Evolutionary conservation across 2,113 vertebrate species (phyloP).

Genomic region (Agapornis roseicollis): DNA sequence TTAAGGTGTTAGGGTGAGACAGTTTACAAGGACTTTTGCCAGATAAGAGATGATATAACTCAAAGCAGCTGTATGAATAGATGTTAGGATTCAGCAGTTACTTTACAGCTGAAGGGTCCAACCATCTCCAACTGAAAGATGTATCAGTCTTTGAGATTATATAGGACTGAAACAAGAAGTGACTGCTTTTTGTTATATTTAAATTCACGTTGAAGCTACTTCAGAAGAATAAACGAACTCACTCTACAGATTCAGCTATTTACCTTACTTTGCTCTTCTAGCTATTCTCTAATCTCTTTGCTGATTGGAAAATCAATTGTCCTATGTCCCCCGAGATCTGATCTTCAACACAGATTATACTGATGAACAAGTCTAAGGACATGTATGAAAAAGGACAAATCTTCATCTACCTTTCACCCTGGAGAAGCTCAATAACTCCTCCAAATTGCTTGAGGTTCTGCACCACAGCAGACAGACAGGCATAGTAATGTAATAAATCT

Average conservation of each 20-base stretch:
- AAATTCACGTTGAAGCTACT: slow-evolving; percentile 47
- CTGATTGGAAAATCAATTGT: slow-evolving; percentile 24
- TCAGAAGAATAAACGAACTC: slow-evolving; percentile 16
- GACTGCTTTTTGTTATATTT: slow-evolving; percentile 6
- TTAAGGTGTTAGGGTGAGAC: not conserved
- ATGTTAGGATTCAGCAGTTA: not conserved
- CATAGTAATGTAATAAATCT: not conserved
- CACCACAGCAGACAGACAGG: not conserved
- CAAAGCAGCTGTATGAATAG: slow-evolving; percentile 5
- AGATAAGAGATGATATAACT: not conserved
- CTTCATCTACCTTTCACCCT: not conserved
- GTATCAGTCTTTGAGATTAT: slow-evolving; percentile 1
- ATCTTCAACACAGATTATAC: not conserved
- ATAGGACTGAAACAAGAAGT: slow-evolving; percentile 24
- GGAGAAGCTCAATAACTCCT: not conserved
- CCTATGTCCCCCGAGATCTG: not conserved
- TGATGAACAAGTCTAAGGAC: not conserved
- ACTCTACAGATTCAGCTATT: slow-evolving; percentile 12
- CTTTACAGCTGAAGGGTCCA: not conserved
- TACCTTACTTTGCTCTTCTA: slow-evolving; percentile 11
- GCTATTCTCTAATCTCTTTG: not conserved
- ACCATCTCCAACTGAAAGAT: slow-evolving; percentile 1
- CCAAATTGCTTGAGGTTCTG: not conserved
- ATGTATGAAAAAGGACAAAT: not conserved
- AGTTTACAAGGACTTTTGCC: not conserved